Conservation (phyloP, 2,888 invertebrate species). For the Morpho achilles region DNA sequence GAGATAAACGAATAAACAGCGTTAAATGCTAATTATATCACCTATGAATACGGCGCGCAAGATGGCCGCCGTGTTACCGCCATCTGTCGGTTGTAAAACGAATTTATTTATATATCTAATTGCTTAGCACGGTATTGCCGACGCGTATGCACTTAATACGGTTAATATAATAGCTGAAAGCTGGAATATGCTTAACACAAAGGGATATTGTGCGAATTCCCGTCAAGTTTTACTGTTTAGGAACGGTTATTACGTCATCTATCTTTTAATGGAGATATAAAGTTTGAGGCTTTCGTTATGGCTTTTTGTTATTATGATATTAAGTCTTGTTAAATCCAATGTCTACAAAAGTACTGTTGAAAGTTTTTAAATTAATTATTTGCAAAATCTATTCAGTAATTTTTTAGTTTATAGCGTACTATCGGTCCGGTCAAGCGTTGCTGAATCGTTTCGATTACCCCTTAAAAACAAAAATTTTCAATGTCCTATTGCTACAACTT, state of each 20-base stretch:
- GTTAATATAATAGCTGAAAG: conserved; percentile 65
- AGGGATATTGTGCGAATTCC: conserved; percentile 52
- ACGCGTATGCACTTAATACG: conserved; percentile 72
- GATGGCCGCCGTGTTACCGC: conserved; percentile 62
- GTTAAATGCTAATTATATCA: conserved; percentile 52
- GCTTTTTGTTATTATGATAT: not conserved
- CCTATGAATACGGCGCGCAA: conserved; percentile 63
- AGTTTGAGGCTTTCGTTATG: conserved; percentile 7
- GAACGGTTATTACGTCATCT: conserved; percentile 43
- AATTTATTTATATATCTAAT: conserved; percentile 77
- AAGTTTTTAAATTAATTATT: too few relatives aligned
- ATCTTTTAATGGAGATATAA: conserved; percentile 36
- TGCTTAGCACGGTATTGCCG: conserved; percentile 58
- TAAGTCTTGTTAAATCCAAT: not conserved
- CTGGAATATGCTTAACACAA: conserved; percentile 59
- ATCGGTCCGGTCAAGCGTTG: too few relatives aligned
- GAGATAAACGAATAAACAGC: conserved; percentile 6
- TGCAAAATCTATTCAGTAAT: too few relatives aligned
- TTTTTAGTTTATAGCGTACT: too few relatives aligned
- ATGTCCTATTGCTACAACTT: too few relatives aligned
- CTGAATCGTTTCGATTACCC: too few relatives aligned
- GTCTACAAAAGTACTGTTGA: too few relatives aligned
- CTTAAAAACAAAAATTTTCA: too few relatives aligned
- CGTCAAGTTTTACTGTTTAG: conserved; percentile 59
- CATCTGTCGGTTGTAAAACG: conserved; percentile 70